Evolutionary conservation across 2,888 invertebrate genomes (phyloP).

Genomic region (Thera obeliscata): DNA sequence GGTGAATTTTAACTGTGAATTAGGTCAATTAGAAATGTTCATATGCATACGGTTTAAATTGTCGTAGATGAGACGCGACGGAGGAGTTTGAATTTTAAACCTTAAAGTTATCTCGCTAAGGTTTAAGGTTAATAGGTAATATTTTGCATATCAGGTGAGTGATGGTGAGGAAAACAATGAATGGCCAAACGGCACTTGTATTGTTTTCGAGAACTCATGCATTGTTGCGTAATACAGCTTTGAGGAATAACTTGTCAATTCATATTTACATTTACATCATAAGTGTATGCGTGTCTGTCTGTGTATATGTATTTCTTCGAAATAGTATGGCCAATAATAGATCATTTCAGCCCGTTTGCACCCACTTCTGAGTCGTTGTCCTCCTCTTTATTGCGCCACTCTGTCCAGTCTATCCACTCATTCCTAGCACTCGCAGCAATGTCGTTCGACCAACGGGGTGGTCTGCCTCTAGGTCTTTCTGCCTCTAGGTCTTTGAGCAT

Average conservation of each 20-base stretch:
- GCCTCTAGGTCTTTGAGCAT: too few relatives aligned
- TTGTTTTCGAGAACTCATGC: conserved; percentile 25
- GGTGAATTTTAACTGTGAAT: too few relatives aligned
- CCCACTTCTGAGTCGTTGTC: too few relatives aligned
- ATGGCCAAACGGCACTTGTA: conserved; percentile 23
- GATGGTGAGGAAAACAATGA: conserved; percentile 12
- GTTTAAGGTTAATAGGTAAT: conserved; percentile 19
- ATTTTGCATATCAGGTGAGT: not conserved
- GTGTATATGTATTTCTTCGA: too few relatives aligned
- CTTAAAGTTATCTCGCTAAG: not conserved
- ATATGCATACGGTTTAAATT: conserved; percentile 8
- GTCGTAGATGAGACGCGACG: not conserved
- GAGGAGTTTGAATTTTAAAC: conserved; percentile 5
- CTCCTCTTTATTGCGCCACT: too few relatives aligned
- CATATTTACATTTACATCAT: not conserved
- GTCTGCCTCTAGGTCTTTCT: too few relatives aligned
- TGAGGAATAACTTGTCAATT: not conserved
- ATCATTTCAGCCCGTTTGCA: too few relatives aligned
- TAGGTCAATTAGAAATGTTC: not conserved
- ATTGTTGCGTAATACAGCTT: conserved; percentile 19
- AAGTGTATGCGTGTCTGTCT: too few relatives aligned
- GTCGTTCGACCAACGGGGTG: too few relatives aligned
- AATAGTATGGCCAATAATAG: too few relatives aligned
- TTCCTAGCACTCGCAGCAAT: too few relatives aligned
- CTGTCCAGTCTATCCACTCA: too few relatives aligned